Evolutionary conservation across 2,888 invertebrate genomes (phyloP), one percentile per base, ranked within the genome.

Genomic region (Synanthedon vespiformis): DNA sequence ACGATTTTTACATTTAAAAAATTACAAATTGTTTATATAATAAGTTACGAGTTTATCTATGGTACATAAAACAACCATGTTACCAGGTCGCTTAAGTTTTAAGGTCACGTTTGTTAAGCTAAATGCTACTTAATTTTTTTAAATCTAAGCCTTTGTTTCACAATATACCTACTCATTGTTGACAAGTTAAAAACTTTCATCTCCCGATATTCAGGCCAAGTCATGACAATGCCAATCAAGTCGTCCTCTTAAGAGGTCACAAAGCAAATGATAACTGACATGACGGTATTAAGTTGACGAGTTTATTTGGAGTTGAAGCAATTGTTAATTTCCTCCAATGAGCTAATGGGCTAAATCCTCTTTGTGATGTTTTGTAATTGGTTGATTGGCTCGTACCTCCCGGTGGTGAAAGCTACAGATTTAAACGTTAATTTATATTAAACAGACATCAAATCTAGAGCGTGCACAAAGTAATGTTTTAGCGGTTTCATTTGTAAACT

Each of bases 291-390:
- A 75, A 78, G 72, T 78, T 74, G 82, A 80, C 80, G 77, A 80
- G 79, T 80, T 78, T 81, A 85, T 85, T 84, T 82, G 72, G 77
- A 77, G 80, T 75, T 70, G 68, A 74, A 77, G 82, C 84, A 85
- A 86, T 85, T 85, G 85, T 86, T 85, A 86, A 86, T 86, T 86
- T 84, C 85, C 85, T 85, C 70, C 83, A 78, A 80, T 82, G 79
- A 78, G 68, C 80, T 85, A 86, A 85, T 85, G 80, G 86, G 64
- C 73, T 75, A 80, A 86, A 85, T 86, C 85, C 85, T 84, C 84
- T 74, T 67, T 65, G 69, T 64, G 63, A 56, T 58, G 57, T 57
- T 60, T 58, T 58, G 60, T 59, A 60, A 61, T 64, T 60, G 63
- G 63, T 64, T 63, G 64, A 64, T 62, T 63, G 51, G 64, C 54